Conservation (phyloP, 2,113 vertebrate species). For the Ibidorhyncha struthersii region DNA sequence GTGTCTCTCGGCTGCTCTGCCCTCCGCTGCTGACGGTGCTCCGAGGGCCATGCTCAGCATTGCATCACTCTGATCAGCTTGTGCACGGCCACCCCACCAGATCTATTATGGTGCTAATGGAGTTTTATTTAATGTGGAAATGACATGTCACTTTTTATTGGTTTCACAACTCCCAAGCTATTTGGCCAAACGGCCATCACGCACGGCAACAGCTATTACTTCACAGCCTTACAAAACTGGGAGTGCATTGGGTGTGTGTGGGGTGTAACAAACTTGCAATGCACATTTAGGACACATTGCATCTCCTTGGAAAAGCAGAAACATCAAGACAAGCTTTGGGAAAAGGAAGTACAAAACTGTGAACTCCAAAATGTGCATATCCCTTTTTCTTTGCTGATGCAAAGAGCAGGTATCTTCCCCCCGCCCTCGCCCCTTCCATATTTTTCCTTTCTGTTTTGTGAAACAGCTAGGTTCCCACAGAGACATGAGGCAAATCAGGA, state of each 20-base stretch:
- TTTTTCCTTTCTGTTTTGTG: background rate
- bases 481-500: background rate
- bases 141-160: background rate
- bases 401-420: background rate
- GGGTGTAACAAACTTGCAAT: background rate
- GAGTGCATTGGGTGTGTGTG: background rate
- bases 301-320: background rate
- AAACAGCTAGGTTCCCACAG: background rate
- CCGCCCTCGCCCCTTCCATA: too few relatives aligned
- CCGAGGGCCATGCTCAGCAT: fast-evolving
- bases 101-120: background rate
- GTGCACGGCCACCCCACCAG: background rate
- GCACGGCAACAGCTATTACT: background rate
- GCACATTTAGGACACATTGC: background rate
- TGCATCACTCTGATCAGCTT: background rate
- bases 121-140: background rate
- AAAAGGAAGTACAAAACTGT: background rate
- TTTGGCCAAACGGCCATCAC: background rate
- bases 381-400: background rate
- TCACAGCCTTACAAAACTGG: background rate
- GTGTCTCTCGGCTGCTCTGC: background rate
- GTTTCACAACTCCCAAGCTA: background rate
- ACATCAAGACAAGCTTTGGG: background rate
- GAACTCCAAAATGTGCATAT: background rate
- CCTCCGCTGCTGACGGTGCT: fast-evolving